phyloP scores from a whole-genome alignment of 2,113 vertebrate species.

The Pimephales promelas region DNA sequence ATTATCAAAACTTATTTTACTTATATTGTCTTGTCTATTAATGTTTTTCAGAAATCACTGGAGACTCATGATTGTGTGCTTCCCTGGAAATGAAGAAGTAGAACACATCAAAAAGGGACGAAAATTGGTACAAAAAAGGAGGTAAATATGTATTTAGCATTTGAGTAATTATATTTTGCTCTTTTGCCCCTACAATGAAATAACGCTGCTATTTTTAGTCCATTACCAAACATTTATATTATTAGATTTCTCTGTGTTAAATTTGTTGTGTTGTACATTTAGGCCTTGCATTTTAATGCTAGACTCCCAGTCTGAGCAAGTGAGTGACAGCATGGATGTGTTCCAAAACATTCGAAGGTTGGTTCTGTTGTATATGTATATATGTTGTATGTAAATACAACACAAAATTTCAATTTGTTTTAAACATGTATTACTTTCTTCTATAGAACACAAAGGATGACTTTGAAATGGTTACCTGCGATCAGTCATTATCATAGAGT shows the following conservation, averaged over 20 bases:
- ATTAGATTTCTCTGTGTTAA: not conserved
- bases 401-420: no score
- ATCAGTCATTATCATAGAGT: no score
- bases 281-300: slow-evolving; percentile 2
- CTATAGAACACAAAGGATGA: not conserved
- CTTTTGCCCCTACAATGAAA: no score
- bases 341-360: not conserved
- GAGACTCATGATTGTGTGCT: slow-evolving; percentile 3
- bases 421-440: no score
- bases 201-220: no score
- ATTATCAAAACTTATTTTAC: not conserved
- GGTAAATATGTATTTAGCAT: not conserved
- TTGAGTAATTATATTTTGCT: not conserved
- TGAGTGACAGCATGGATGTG: not conserved
- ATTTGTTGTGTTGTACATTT: not conserved
- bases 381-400: no score
- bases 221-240: not conserved
- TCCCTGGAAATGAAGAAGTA: not conserved
- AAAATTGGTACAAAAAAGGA: not conserved
- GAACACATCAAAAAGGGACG: not conserved
- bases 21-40: not conserved
- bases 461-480: not conserved
- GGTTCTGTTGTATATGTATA: not conserved
- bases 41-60: slow-evolving; percentile 1
- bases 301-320: not conserved